Evolutionary conservation across 2,888 invertebrate species (phyloP), one percentile per base, ranked within the genome.

Genomic region (Bombylius major): DNA sequence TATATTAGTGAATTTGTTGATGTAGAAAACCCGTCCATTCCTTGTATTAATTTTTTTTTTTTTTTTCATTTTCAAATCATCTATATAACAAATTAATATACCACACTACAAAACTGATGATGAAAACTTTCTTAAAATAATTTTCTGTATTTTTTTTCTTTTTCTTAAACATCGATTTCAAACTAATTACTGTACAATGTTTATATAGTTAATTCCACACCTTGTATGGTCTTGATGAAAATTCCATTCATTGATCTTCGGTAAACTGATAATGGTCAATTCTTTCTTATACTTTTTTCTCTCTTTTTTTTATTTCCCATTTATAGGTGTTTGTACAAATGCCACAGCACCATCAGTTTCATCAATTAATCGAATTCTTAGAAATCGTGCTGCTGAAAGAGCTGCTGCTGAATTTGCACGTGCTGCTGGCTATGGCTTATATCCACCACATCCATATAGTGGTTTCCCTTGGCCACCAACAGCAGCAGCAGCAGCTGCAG

Each of bases 291-390:
- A 45, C 23, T 36, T 46, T 44, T 53, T 46, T 57, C 31, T 57
- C 49, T 14, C 53, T 63, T 60, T 58, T 51, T 59, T 60, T 34
- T 67, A 66, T 65, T 71, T 14, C 45, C 36, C 31, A 47, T 47
- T 51, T 44, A 44, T 79, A 95, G 94, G 90, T 63, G 92, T 97
- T 8, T 98, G 97, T 74, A 92, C 91, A 47, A 93, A 93, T 70
- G 89, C 88, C 53, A 94, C 94, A 31, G 94, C 97, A 1, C 98
- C 98, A 0, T 95, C 94, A 53, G 96, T 97, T 5, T 94, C 94
- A 67, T 95, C 95, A 63, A 97, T 97, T 73, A 97, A 96, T 76
- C 82, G 98, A 65, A 98, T 98, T 68, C 78, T 98, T 55, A 78
- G 98, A 61, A 97, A 97, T 71, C 82, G 97, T 12, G 97, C 97